A percentile compares a stretch with the other conserved stretches of the same genome.
Evolutionary conservation across 2,797 vertebrate genomes (phyloP).

Genomic region (Ataeniobius toweri): DNA sequence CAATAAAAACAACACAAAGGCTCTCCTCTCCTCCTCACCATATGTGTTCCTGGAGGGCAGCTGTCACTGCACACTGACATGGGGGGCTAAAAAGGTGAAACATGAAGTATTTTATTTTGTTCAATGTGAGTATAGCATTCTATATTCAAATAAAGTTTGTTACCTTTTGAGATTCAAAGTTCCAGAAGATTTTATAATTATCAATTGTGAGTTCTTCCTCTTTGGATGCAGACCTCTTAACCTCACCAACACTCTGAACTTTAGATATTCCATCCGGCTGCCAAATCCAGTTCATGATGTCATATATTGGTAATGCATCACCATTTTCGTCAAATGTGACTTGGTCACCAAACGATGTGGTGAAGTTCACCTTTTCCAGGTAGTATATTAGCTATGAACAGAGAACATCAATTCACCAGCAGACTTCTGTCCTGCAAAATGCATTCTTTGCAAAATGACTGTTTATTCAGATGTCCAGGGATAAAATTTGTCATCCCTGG

Average conservation of each 20-base stretch:
- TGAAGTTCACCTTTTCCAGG: conserved; percentile 73
- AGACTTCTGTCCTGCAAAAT: not conserved
- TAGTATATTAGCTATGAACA: conserved; percentile 68
- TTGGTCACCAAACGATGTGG: conserved; percentile 72
- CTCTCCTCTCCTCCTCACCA: conserved; percentile 59
- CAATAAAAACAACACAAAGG: conserved; percentile 81
- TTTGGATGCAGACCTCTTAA: conserved; percentile 53
- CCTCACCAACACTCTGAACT: conserved; percentile 68
- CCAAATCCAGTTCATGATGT: conserved; percentile 76
- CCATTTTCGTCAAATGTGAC: conserved; percentile 79
- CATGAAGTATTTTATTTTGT: too few species aligned
- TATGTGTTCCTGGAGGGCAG: conserved; percentile 74
- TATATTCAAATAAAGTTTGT: not conserved
- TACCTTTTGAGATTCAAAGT: conserved; percentile 28
- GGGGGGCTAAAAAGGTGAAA: conserved; percentile 53
- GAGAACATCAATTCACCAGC: not conserved
- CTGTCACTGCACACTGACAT: conserved; percentile 75
- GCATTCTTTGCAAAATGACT: too few species aligned
- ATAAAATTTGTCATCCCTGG: too few species aligned
- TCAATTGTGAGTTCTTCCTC: conserved; percentile 16
- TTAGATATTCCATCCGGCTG: conserved; percentile 57
- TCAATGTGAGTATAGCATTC: not conserved
- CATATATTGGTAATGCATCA: conserved; percentile 74
- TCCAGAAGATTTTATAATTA: conserved; percentile 24
- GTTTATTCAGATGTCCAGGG: not conserved